These are phyloP conservation scores for Gastracanthus pulcherrimus DNA, from an alignment of 2,888 invertebrate species.

Conservation along the genomic window DNA sequence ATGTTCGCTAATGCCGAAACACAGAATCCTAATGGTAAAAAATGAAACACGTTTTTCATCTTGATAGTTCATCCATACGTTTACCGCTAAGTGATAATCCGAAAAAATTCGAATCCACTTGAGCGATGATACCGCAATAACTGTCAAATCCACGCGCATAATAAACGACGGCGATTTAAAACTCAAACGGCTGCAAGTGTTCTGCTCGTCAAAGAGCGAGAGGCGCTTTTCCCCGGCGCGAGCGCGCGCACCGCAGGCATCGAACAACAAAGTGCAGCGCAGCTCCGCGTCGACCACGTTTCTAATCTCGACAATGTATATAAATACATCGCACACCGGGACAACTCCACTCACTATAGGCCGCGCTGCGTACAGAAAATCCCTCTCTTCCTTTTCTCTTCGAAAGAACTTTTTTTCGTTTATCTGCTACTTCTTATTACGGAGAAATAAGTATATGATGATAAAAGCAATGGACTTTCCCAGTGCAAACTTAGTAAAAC, in stretches of 20 bases:
- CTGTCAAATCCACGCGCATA: neutral
- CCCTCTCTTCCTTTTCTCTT: constrained; percentile 60
- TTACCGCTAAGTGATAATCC: neutral
- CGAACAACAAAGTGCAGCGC: constrained; percentile 40
- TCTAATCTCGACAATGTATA: constrained; percentile 65
- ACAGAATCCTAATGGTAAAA: too few species aligned
- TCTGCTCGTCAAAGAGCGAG: neutral
- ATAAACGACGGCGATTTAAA: neutral
- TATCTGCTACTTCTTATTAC: constrained; percentile 55
- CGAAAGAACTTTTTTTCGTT: constrained; percentile 54
- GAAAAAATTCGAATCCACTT: neutral
- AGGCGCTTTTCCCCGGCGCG: neutral
- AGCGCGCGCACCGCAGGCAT: constrained; percentile 6
- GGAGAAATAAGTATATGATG: too few species aligned
- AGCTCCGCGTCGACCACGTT: constrained; percentile 52
- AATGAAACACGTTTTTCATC: too few species aligned
- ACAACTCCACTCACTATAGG: constrained; percentile 24
- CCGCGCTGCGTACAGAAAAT: too few species aligned
- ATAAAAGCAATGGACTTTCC: too few species aligned
- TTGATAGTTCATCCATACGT: too few species aligned
- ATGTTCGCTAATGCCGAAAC: too few species aligned
- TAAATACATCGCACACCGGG: constrained; percentile 65
- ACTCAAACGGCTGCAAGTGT: neutral
- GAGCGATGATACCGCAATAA: neutral
- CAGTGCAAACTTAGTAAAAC: too few species aligned